These are phyloP conservation scores for Papilio glaucus DNA, from an alignment of 1,140 invertebrate species.

Conservation along the genomic window DNA sequence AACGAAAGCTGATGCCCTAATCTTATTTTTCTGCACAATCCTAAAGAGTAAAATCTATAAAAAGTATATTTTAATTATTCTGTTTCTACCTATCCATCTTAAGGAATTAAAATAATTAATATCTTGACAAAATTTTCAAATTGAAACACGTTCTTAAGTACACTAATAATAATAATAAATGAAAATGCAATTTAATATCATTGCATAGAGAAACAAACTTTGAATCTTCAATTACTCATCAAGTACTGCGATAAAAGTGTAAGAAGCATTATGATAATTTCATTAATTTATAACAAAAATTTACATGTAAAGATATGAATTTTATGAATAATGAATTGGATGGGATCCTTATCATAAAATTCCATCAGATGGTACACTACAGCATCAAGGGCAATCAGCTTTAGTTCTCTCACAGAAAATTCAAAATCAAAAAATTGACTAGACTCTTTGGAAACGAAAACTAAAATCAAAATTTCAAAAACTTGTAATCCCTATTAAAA, in stretches of 20 bases:
- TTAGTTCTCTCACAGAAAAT: constrained; percentile 45
- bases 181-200: no score
- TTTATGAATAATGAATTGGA: no score
- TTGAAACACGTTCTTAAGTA: background rate
- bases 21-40: background rate
- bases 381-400: constrained; percentile 40
- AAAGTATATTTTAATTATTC: background rate
- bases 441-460: constrained; percentile 63
- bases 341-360: no score
- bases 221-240: no score
- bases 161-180: no score
- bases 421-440: constrained; percentile 41
- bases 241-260: no score
- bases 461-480: constrained; percentile 57
- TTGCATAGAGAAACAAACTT: no score
- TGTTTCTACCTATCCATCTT: background rate
- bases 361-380: background rate
- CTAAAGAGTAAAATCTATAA: background rate
- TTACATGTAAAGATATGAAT: no score
- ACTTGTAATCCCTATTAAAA: constrained; percentile 39
- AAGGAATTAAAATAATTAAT: background rate
- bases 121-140: background rate
- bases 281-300: no score
- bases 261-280: no score
- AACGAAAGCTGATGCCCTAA: constrained; percentile 22